Conservation (phyloP, 1,140 invertebrate species). For the Brevipalpus yothersi region DNA sequence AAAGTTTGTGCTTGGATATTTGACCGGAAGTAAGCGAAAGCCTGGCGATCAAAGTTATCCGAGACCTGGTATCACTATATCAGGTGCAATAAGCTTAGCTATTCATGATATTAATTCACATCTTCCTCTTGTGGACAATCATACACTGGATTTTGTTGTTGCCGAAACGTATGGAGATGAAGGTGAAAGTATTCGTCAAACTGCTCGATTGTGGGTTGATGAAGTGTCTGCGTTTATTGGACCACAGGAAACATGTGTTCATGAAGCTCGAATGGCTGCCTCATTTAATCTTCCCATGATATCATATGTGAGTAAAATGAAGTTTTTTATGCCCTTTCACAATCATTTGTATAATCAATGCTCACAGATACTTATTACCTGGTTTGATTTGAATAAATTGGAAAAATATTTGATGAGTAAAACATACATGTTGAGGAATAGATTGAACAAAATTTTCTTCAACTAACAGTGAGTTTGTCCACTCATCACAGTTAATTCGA, state of each 20-base stretch:
- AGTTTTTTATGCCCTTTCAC: neutral
- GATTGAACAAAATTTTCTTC: no score
- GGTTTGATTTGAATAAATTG: no score
- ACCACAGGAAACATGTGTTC: constrained; percentile 79
- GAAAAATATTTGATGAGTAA: no score
- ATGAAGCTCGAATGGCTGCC: constrained; percentile 77
- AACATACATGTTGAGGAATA: no score
- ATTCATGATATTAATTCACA: constrained; percentile 20
- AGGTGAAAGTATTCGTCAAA: constrained; percentile 51
- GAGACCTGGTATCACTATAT: constrained; percentile 41
- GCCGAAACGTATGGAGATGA: constrained; percentile 81
- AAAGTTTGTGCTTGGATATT: constrained; percentile 17
- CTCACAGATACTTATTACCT: neutral
- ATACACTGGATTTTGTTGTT: constrained; percentile 44
- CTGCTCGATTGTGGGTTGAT: constrained; percentile 55
- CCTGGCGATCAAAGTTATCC: constrained; percentile 47
- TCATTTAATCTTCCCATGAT: constrained; percentile 67
- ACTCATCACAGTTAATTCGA: no score
- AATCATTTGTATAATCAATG: neutral
- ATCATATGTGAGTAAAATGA: constrained; percentile 30
- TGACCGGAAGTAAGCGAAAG: constrained; percentile 38
- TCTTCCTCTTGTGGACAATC: constrained; percentile 19
- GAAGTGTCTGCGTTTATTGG: constrained; percentile 64
- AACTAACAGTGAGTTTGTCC: no score
- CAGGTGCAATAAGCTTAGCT: constrained; percentile 60